phyloP scores from a whole-genome alignment of 1,140 invertebrate species.

The Solenopsis invicta region DNA sequence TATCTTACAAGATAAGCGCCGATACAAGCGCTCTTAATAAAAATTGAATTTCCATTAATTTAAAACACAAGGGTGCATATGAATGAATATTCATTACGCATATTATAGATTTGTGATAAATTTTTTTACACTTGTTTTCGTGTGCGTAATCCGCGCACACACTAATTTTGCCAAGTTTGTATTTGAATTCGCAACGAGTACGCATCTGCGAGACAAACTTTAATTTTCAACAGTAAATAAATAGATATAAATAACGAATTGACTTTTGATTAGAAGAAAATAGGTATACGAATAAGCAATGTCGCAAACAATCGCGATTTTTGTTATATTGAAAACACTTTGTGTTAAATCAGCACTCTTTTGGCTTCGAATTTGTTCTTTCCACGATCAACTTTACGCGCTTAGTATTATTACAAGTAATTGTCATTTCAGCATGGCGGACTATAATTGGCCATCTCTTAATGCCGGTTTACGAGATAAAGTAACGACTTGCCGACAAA shows the following conservation, averaged over 20 bases:
- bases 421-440: slow-evolving; percentile 59
- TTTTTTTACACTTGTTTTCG: neutral
- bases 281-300: neutral
- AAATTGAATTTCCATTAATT: neutral
- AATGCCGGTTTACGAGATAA: slow-evolving; percentile 56
- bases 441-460: slow-evolving; percentile 60
- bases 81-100: neutral
- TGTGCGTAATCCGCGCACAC: neutral
- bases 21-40: neutral
- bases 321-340: neutral
- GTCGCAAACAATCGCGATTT: neutral
- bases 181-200: neutral
- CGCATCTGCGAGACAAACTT: neutral
- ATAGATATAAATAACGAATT: neutral
- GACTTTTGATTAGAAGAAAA: neutral
- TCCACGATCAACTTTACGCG: slow-evolving; percentile 47
- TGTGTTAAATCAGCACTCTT: neutral
- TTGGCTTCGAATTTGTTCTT: slow-evolving; percentile 19
- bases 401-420: slow-evolving; percentile 58
- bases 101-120: neutral
- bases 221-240: neutral
- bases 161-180: neutral
- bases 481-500: slow-evolving; percentile 59
- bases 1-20: neutral
- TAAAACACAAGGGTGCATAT: neutral